Evolutionary conservation across 2,888 invertebrate species (phyloP), one percentile per base, ranked within the genome.

Genomic region (Clanis bilineata): DNA sequence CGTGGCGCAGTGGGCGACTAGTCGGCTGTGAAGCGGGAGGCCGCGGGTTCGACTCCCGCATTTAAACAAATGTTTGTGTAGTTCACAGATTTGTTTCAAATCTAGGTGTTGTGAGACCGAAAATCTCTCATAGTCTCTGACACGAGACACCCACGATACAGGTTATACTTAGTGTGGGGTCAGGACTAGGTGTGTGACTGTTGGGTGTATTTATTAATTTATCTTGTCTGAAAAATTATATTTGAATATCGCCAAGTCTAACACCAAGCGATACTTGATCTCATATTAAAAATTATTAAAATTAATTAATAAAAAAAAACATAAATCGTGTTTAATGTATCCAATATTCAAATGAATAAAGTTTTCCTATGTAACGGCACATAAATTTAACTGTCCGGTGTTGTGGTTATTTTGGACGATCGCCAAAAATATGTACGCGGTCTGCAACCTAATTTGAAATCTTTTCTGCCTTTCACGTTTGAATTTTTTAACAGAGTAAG

Each of bases 321-420:
- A 28, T 32, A 51, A 32, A 32, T 51, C 32, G 1, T 28, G n/a
- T 23, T 3, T 54, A 51, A 51, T 15, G 25, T 28, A 18, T 15
- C 32, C 51, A 51, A 51, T 51, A 51, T 32, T 18, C 18, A 51
- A 51, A 51, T 51, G 51, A 28, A 51, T 51, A 51, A 51, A 51
- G 51, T 51, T 51, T 41, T 18, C 18, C 51, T 32, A 32, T 51
- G 28, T 51, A 51, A 32, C 51, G 32, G 32, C 32, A 51, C 51
- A 51, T 51, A 51, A 51, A 51, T 51, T 51, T 15, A 32, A 32
- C 51, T 18, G 51, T 1, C 9, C 51, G 6, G 12, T 23, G 45
- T 41, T 5, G 44, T 32, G 51, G 32, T 51, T 32, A 32, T 32
- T 28, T 51, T 51, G 51, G 51, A 10, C 18, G 18, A 6, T 7